Conservation (phyloP, 1,140 invertebrate species). For the Macrocentrus cingulum region DNA sequence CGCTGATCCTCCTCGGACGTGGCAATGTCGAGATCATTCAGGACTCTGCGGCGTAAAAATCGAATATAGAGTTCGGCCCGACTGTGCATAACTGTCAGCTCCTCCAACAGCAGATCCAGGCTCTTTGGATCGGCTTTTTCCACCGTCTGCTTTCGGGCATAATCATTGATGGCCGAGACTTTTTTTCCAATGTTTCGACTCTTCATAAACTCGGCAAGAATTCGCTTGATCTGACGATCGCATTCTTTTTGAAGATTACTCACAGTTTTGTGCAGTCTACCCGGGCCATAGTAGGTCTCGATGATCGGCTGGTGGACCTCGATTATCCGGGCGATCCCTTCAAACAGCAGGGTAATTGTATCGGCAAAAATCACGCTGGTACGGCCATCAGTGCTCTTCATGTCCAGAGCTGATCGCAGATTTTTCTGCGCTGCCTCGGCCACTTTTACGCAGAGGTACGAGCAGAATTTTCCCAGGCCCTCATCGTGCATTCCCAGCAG, state of each 20-base stretch:
- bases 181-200: constrained; percentile 71
- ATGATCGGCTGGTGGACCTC: constrained; percentile 92
- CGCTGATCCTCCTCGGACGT: constrained; percentile 61
- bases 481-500: constrained; percentile 89
- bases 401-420: constrained; percentile 65
- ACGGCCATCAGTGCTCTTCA: constrained; percentile 70
- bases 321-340: constrained; percentile 83
- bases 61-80: constrained; percentile 87
- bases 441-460: constrained; percentile 83
- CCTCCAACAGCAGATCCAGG: constrained; percentile 84
- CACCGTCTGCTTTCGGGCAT: constrained; percentile 56
- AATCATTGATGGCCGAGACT: constrained; percentile 66
- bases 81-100: constrained; percentile 90
- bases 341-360: constrained; percentile 81
- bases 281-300: constrained; percentile 91
- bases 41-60: constrained; percentile 80
- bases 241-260: constrained; percentile 83
- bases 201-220: constrained; percentile 78
- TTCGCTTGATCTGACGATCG: constrained; percentile 64
- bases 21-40: constrained; percentile 72
- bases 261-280: constrained; percentile 72
- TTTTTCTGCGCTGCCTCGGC: constrained; percentile 75
- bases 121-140: constrained; percentile 80
- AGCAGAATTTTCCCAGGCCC: constrained; percentile 89
- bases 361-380: constrained; percentile 80